These are phyloP conservation scores for Macroramphosus scolopax DNA, from an alignment of 2,797 vertebrate genomes.

Conservation along the genomic window DNA sequence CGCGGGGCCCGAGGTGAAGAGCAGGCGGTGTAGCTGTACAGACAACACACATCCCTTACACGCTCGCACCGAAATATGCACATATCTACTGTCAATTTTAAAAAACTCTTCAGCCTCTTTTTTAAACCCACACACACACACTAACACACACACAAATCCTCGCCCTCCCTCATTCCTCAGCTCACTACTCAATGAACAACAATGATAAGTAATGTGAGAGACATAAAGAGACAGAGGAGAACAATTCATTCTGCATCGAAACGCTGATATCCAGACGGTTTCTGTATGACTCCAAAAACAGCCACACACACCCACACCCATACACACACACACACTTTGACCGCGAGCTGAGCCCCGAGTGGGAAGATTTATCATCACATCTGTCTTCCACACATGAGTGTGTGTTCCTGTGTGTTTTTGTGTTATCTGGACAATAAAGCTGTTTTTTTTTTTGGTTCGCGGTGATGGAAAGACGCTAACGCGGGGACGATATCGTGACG, in stretches of 20 bases:
- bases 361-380: slow-evolving; percentile 64
- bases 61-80: slow-evolving; percentile 52
- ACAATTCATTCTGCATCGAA: slow-evolving; percentile 59
- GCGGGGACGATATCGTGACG: slow-evolving; percentile 3
- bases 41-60: slow-evolving; percentile 67
- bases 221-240: slow-evolving; percentile 25
- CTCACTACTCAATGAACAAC: slow-evolving; percentile 45
- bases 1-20: slow-evolving; percentile 83
- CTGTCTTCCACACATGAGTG: slow-evolving; percentile 52
- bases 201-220: slow-evolving; percentile 42
- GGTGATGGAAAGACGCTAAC: slow-evolving; percentile 33
- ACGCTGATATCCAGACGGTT: slow-evolving; percentile 51
- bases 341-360: slow-evolving; percentile 53
- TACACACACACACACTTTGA: slow-evolving; percentile 24
- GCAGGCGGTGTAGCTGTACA: slow-evolving; percentile 76
- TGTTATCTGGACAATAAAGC: slow-evolving; percentile 50
- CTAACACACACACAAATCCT: slow-evolving; percentile 44
- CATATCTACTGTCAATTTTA: slow-evolving; percentile 60
- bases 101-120: too few species aligned
- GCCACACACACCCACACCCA: slow-evolving; percentile 19
- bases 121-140: too few species aligned
- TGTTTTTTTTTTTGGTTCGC: slow-evolving; percentile 13
- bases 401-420: slow-evolving; percentile 50
- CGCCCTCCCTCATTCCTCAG: slow-evolving; percentile 55
- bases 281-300: slow-evolving; percentile 29